A percentile compares a stretch with the other conserved stretches of the same genome.
Evolutionary conservation across 1,140 invertebrate species (phyloP).

Genomic region (Octopus bimaculoides): DNA sequence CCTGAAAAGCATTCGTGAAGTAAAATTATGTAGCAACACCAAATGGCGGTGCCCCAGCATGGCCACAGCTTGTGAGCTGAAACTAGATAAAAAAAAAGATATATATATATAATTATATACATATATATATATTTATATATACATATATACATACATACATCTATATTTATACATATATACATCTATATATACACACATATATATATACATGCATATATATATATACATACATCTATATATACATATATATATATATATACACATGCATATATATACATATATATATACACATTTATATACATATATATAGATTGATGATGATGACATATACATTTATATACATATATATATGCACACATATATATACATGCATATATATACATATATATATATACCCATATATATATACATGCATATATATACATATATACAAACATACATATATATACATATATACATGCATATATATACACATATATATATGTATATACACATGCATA

Average conservation of each 20-base stretch:
- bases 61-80: too few relatives aligned
- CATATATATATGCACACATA: neutral
- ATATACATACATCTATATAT: neutral
- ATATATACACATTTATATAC: neutral
- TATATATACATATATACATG: neutral
- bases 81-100: too few relatives aligned
- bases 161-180: neutral
- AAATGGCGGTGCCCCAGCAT: too few relatives aligned
- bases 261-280: neutral
- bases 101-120: too few relatives aligned
- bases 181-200: neutral
- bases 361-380: neutral
- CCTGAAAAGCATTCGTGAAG: too few relatives aligned
- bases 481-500: neutral
- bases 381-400: neutral
- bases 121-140: too few relatives aligned
- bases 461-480: neutral
- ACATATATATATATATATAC: neutral
- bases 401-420: neutral
- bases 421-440: neutral
- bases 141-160: too few relatives aligned
- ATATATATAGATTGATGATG: neutral
- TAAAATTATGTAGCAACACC: too few relatives aligned
- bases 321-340: neutral
- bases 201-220: neutral